Evolutionary conservation across 92 coral and sea anemone species (phyloP), one percentile per base, ranked within the genome.

Genomic region (Epizoanthus illoricatus): DNA sequence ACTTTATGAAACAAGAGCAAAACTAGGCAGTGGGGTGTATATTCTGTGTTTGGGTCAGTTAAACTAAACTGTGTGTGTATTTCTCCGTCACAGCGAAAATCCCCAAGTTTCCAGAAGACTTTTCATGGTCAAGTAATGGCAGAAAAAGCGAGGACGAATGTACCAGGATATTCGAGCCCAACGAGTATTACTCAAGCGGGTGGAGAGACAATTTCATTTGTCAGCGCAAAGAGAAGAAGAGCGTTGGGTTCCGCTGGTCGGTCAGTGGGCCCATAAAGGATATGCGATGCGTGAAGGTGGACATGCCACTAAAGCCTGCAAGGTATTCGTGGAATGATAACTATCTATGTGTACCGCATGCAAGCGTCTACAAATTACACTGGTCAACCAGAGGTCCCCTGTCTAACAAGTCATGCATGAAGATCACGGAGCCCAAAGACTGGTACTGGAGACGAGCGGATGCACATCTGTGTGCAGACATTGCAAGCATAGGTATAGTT

Each of bases 371-470:
- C 67, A 88, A 86, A 65, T 82, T 93, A 62, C 80, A 81, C 49
- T 93, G 97, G 97, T 73, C 79, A 76, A 84, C 90, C 47, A 69
- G 61, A 5, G 83, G 69, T n/a, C 94, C 94, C 11, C 62, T 71
- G 20, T 12, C 73, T 7, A 80, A 86, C n/a, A 78, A 74, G 49
- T 75, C 57, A 24, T 93, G 97, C 79, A 52, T 93, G 83, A 85
- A 86, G 86, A 85, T 87, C 85, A 86, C 84, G 21, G 97, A 93
- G 63, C 97, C 97, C 4, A 79, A 73, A 36, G 97, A 93, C 73
- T 89, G 94, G 33, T 78, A 73, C 33, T 93, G 92, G 91, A 76
- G 76, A 36, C 65, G 79, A 40, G 80, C 79, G 36, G 81, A 71
- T 57, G 87, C 92, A 75, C 84, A 84, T 84, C 54, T 93, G 74